These are phyloP conservation scores for Sitta carolinensis DNA, from an alignment of 2,797 vertebrate genomes.

Conservation along the genomic window DNA sequence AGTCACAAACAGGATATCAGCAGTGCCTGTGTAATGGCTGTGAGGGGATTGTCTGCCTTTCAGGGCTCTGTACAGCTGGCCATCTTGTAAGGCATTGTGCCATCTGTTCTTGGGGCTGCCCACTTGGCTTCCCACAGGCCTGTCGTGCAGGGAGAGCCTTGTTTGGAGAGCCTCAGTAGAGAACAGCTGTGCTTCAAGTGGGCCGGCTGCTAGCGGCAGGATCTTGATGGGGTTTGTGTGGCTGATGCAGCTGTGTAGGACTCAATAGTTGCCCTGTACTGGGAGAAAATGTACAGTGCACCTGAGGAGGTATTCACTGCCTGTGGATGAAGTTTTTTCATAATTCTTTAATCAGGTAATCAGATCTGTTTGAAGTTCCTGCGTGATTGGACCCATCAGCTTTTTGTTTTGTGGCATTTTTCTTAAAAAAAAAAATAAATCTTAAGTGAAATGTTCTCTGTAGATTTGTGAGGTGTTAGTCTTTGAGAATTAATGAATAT, in stretches of 20 bases:
- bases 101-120: slow-evolving; percentile 10
- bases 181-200: slow-evolving; percentile 39
- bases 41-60: not conserved
- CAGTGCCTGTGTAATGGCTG: not conserved
- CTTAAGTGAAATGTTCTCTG: not conserved
- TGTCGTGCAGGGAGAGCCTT: not conserved
- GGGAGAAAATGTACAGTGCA: not conserved
- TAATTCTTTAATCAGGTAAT: not conserved
- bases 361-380: not conserved
- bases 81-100: not conserved
- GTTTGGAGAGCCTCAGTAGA: not conserved
- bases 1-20: not conserved
- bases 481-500: not conserved
- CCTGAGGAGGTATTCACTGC: not conserved
- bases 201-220: not conserved
- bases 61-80: not conserved
- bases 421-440: not conserved
- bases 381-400: not conserved
- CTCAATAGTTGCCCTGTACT: not conserved
- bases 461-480: not conserved
- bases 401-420: not conserved
- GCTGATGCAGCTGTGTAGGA: not conserved
- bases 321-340: not conserved
- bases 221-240: not conserved
- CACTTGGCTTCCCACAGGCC: not conserved